Evolutionary conservation across 2,888 invertebrate genomes (phyloP), one percentile per base, ranked within the genome.

Genomic region (Ceriagrion tenellum): DNA sequence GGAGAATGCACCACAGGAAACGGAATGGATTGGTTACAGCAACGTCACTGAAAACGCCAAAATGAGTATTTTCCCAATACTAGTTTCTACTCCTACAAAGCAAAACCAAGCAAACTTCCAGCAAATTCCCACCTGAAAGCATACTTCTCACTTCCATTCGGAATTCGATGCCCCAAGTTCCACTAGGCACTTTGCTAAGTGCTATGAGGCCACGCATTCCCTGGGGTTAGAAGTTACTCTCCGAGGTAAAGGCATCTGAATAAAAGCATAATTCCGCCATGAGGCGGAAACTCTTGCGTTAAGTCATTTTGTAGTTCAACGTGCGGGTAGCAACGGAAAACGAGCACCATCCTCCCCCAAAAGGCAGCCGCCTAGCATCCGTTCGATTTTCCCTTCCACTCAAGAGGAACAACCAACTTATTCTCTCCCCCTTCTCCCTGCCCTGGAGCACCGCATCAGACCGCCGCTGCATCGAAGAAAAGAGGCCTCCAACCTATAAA

Each of bases 401-500:
- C 26, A 69, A n/a, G 69, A n/a, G 69, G 69, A 69, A 69, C 69
- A 69, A 69, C 69, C 69, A 26, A 12, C 12, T 20, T 20, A 26
- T n/a, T 69, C 69, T 69, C n/a, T n/a, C n/a, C n/a, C 12, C 69
- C n/a, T 69, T n/a, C 59, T n/a, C 69, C 69, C n/a, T 12, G 13
- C 69, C 69, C n/a, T 12, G 20, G n/a, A n/a, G 26, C 69, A n/a
- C 69, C 69, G n/a, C 69, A 69, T 69, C 69, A 69, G 10, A 69
- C 69, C 47, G 47, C 47, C 6, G 12, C 69, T 26, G 69, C 69
- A 69, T n/a, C 69, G 69, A n/a, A n/a, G 59, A 59, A 69, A 69
- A 26, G 69, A 69, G 69, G 69, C 59, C 59, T 69, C 35, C n/a
- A 81, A 26, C 35, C 81, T 81, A 81, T 81, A 81, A 81, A 91